Conservation (phyloP, 2,113 vertebrate species). For the Pachyramphus minor region DNA sequence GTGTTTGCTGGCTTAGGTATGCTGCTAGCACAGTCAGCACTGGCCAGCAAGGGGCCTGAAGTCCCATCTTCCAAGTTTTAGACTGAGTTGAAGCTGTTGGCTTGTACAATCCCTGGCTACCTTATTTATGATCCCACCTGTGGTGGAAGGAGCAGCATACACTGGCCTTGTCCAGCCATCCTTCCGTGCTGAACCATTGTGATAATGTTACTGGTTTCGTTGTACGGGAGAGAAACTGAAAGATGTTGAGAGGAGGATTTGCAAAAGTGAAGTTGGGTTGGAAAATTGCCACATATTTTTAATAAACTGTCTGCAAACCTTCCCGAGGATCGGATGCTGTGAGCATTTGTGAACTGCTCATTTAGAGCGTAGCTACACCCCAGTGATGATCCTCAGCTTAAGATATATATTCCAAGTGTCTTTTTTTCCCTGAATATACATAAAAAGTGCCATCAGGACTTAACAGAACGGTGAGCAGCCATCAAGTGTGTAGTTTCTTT, state of each 20-base stretch:
- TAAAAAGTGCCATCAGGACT: background rate
- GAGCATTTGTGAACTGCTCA: background rate
- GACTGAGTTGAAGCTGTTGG: background rate
- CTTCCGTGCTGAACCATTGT: background rate
- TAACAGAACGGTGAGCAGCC: background rate
- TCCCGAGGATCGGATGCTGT: background rate
- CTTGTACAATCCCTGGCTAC: background rate
- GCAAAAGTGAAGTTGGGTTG: background rate
- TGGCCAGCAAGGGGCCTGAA: background rate
- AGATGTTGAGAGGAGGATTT: background rate
- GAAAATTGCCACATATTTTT: background rate
- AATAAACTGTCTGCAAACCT: background rate
- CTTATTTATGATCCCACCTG: background rate
- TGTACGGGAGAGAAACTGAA: background rate
- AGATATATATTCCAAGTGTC: background rate
- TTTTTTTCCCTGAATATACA: background rate
- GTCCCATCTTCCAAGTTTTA: background rate
- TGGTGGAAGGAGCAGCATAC: accelerated
- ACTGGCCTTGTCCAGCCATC: background rate
- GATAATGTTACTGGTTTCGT: background rate
- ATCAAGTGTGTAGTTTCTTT: background rate
- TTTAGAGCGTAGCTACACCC: background rate
- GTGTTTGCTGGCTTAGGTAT: accelerated
- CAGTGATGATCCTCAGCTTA: background rate
- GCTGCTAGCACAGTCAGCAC: background rate